These are phyloP conservation scores for Reticulitermes speratus DNA, from an alignment of 1,140 invertebrate genomes.

Conservation along the genomic window DNA sequence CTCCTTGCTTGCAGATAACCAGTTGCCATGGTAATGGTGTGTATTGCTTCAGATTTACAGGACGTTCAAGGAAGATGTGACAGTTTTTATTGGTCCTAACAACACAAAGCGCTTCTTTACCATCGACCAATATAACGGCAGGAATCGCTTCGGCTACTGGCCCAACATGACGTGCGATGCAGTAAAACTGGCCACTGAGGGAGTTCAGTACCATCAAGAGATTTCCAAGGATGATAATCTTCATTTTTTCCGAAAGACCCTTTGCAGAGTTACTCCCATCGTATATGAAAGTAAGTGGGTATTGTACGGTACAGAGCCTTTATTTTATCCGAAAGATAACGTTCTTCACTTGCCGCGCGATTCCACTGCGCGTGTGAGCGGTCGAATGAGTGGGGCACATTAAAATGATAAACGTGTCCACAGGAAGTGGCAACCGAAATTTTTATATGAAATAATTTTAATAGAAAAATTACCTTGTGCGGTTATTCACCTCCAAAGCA, in stretches of 20 bases:
- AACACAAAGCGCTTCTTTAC: slow-evolving; percentile 23
- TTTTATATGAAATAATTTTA: too few relatives aligned
- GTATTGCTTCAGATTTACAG: slow-evolving; percentile 11
- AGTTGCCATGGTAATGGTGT: too few relatives aligned
- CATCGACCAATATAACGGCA: slow-evolving; percentile 13
- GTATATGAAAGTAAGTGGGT: background rate
- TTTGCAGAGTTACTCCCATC: slow-evolving; percentile 10
- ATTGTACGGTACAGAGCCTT: too few relatives aligned
- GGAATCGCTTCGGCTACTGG: slow-evolving; percentile 9
- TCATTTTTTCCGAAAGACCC: slow-evolving; percentile 21
- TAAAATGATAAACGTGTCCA: too few relatives aligned
- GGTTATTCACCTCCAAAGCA: too few relatives aligned
- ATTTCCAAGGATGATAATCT: slow-evolving; percentile 9
- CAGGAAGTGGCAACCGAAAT: too few relatives aligned
- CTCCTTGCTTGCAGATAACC: too few relatives aligned
- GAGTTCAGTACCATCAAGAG: background rate
- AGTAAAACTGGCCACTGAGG: slow-evolving; percentile 19
- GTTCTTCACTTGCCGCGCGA: too few relatives aligned
- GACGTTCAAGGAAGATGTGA: background rate
- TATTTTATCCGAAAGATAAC: too few relatives aligned
- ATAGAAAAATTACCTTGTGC: too few relatives aligned
- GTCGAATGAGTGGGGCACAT: too few relatives aligned
- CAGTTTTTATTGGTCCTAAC: background rate
- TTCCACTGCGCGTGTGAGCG: too few relatives aligned
- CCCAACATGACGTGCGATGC: slow-evolving; percentile 10